Evolutionary conservation across 2,888 invertebrate genomes (phyloP), one percentile per base, ranked within the genome.

Genomic region (Beris chalybata): DNA sequence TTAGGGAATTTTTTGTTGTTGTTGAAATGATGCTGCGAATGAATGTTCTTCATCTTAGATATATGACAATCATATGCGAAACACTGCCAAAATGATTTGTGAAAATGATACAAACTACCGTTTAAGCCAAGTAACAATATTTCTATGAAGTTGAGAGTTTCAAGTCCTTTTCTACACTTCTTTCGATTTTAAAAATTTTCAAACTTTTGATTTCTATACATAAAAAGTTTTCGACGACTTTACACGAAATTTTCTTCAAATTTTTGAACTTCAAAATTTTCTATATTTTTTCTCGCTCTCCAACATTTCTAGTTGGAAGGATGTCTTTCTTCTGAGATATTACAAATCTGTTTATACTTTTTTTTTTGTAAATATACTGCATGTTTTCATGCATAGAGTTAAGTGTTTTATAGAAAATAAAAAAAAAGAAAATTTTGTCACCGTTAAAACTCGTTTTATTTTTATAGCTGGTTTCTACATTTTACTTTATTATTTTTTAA

Each of bases 341-440:
- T 54, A 64, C 47, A 59, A 38, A 43, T 15, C 44, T 75, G 38
- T 75, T 76, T 76, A 56, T 78, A 76, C 76, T 75, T 74, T 65
- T 65, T 67, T 66, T 70, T 71, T 72, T 73, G 72, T 79, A 78
- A 77, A 79, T 73, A 71, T 66, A 64, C 5, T 52, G 67, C 66
- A 69, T 71, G 68, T 71, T 70, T 69, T 68, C 61, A 69, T 69
- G 56, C 65, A 45, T 69, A 68, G 64, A 48, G 67, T 55, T 72
- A 71, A 71, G 71, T 72, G 69, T 70, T 71, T 72, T 71, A 68
- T 70, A 70, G 65, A 66, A 69, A 76, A 77, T 76, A 76, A 78
- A 78, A 79, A 79, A 79, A 79, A 76, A 78, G 76, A 75, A 77
- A 78, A 77, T 78, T 79, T 79, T 79, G 79, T 79, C 79, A 79